Evolutionary conservation across 2,888 invertebrate genomes (phyloP).

Genomic region (Clivina fossor): DNA sequence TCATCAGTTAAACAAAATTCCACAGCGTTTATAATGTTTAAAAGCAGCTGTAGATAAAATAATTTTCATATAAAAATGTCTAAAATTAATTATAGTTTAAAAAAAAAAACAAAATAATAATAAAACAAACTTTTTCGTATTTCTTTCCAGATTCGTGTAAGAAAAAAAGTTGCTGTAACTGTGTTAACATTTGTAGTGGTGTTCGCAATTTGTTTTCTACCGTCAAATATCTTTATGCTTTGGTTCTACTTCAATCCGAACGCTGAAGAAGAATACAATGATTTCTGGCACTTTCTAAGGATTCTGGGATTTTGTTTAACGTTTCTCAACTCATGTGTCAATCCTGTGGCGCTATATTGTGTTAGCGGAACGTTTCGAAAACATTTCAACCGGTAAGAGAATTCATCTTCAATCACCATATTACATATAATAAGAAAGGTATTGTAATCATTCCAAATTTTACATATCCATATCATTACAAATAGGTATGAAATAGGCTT

Average conservation of each 20-base stretch:
- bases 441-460: too few species aligned
- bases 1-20: too few species aligned
- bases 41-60: too few species aligned
- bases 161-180: slow-evolving; percentile 83
- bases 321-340: slow-evolving; percentile 87
- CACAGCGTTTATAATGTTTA: too few species aligned
- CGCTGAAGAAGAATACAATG: slow-evolving; percentile 66
- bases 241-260: slow-evolving; percentile 76
- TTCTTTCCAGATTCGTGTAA: slow-evolving; percentile 68
- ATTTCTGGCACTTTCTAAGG: slow-evolving; percentile 75
- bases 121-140: too few species aligned
- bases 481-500: too few species aligned
- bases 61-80: too few species aligned
- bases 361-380: slow-evolving; percentile 91
- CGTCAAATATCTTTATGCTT: slow-evolving; percentile 79
- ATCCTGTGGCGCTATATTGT: slow-evolving; percentile 90
- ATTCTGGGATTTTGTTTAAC: slow-evolving; percentile 82
- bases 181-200: slow-evolving; percentile 88
- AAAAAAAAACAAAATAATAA: too few species aligned
- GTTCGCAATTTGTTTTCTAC: slow-evolving; percentile 85
- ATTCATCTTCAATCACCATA: too few species aligned
- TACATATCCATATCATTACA: too few species aligned
- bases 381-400: slow-evolving; percentile 81
- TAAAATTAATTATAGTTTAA: too few species aligned
- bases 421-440: too few species aligned